Evolutionary conservation across 2,888 invertebrate species (phyloP).

Genomic region (Laspeyria flexula): DNA sequence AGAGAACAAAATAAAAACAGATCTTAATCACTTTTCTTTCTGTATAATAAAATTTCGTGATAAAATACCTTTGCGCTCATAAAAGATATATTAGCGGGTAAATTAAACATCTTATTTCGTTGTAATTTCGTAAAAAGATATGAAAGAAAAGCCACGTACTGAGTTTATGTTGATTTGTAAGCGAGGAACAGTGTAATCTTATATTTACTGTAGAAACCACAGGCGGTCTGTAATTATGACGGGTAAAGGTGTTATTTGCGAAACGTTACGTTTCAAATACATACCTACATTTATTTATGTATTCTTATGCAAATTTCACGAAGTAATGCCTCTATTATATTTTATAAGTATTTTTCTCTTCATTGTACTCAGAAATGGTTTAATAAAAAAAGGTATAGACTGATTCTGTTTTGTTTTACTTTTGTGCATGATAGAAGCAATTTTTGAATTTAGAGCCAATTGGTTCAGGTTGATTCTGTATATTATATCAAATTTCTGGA

Average conservation of each 20-base stretch:
- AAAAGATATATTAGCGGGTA: slow-evolving; percentile 6
- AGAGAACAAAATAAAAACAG: not conserved
- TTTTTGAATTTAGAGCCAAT: no score
- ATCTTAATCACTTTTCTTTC: not conserved
- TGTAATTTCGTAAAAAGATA: slow-evolving; percentile 1
- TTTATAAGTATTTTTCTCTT: no score
- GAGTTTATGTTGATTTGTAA: slow-evolving; percentile 21
- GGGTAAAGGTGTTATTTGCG: slow-evolving; percentile 29
- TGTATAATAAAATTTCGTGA: slow-evolving; percentile 1
- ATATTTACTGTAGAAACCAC: slow-evolving; percentile 34
- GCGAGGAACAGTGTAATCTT: slow-evolving; percentile 29
- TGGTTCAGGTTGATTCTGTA: no score
- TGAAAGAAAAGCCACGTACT: slow-evolving; percentile 1
- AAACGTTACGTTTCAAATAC: slow-evolving; percentile 8
- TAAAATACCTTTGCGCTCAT: slow-evolving; percentile 3
- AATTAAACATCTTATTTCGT: slow-evolving; percentile 8
- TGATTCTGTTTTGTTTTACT: no score
- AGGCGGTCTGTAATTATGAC: slow-evolving; percentile 31
- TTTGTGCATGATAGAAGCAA: no score
- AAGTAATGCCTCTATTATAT: no score
- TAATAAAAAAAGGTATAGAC: no score
- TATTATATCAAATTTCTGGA: no score
- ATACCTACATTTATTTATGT: not conserved
- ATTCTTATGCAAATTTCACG: no score
- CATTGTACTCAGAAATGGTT: no score